Base-by-base conservation (phyloP, 2,888 invertebrate species). In the Heteropelma amictum region DNA sequence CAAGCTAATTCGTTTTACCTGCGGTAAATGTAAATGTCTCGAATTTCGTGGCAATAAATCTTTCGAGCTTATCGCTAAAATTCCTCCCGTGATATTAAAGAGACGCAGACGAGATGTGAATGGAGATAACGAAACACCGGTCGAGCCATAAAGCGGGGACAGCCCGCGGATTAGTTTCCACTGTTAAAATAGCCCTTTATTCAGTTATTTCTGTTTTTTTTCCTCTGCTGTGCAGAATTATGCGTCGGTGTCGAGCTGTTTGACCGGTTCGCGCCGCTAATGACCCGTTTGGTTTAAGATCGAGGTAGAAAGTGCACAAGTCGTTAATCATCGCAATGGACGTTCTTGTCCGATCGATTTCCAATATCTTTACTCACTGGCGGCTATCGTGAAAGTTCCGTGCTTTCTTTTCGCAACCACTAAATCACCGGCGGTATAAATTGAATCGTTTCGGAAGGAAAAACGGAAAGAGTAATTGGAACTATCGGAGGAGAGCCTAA, bases 251-350 rank as follows among this genome's bases (percentile, higher is more conserved):
- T 42, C 42, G 53, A 56, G 67, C 56, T 7, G 64, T 40, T 54
- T 51, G 53, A 75, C 75, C 75, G 61, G 65, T 71, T 67, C 54
- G 49, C 38, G 21, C 12, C 30, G 45, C 70, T 75, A 75, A 75
- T 70, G 58, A 75, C 65, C 61, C 30, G 56, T 61, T 56, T 67
- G 28, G 21, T 63, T 63, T 30, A 56, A 42, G 67, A 65, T 61
- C 61, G 54, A 26, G 49, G 7, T 75, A 63, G 71, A 71, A 68
- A 75, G 75, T 71, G 30, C 38, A 58, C 21, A 1, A 14, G 19
- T 58, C 67, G 67, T 75, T 42, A 63, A 75, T 75, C 75, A 67
- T 75, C 47, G 58, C 51, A 54, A 54, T 30, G 33, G 38, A 68
- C 49, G 56, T 33, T 54, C n/a, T 30, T 8, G 45, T 14, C 45